These are phyloP conservation scores for Micrastur ruficollis DNA, from an alignment of 2,797 vertebrate genomes.

Conservation along the genomic window DNA sequence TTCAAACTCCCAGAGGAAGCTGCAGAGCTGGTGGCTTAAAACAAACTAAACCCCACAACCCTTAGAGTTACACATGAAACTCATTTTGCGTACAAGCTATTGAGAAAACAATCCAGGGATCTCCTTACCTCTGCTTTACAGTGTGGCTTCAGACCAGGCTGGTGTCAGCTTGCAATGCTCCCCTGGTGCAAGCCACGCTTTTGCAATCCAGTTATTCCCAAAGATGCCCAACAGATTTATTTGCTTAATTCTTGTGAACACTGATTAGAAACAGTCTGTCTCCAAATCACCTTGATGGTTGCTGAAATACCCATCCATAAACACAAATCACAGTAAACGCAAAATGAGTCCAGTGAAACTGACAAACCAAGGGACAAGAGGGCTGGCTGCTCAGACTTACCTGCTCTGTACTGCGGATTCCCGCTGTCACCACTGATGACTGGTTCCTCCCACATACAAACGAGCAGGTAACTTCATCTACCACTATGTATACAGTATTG, in stretches of 20 bases:
- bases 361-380: not conserved
- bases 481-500: accelerated
- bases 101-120: not conserved
- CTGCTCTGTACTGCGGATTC: accelerated
- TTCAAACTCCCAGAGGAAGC: not conserved
- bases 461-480: not conserved
- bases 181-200: not conserved
- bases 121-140: not conserved
- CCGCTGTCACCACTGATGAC: not conserved
- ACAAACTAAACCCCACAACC: not conserved
- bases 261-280: not conserved
- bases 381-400: not conserved
- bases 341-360: not conserved
- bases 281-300: not conserved
- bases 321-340: not conserved
- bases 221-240: not conserved
- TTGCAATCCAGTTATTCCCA: not conserved
- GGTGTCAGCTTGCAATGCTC: not conserved
- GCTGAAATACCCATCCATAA: not conserved
- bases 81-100: not conserved
- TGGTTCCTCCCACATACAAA: not conserved
- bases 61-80: not conserved
- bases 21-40: not conserved
- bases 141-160: not conserved
- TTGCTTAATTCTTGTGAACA: not conserved